Evolutionary conservation across 2,113 vertebrate species (phyloP), one percentile per base, ranked within the genome.

Genomic region (Lathamus discolor): DNA sequence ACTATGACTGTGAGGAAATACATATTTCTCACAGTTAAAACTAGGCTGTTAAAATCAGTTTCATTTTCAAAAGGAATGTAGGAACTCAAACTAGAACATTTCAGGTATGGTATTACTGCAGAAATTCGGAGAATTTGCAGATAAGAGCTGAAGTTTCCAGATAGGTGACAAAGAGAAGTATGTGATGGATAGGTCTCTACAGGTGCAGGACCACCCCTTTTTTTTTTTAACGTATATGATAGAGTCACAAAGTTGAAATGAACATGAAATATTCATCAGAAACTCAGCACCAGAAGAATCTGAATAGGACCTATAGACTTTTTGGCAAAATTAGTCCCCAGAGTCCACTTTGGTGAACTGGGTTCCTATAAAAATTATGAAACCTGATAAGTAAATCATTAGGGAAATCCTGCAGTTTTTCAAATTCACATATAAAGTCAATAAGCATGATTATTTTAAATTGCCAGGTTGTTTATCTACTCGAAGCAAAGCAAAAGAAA

Each of bases 401-500:
- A 54, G 83, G 51, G 78, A 91, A 92, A 97, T 86, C 20, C 64
- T 85, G 55, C 43, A 28, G 55, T 59, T 88, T 92, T 94, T 88
- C 69, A 80, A 49, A 92, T 88, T 83, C 57, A 61, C 57, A 27
- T 27, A 25, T 67, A 93, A 95, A 95, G 68, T 63, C 1, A 0
- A 64, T 86, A 49, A 5, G 11, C 54, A 43, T 89, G 80, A 91
- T 76, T 88, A 67, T 68, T 91, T 93, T 68, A 27, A 90, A 94
- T 80, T 94, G 83, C 54, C 75, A 39, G 77, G 64, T 76, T 95
- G 67, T 70, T 97, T 95, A 84, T 91, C 20, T 82, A 17, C 27
- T 63, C 69, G 23, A 70, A 84, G 48, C 27, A 59, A 83, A 80
- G n/a, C 29, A 80, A 90, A 78, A 83, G 20, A 39, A 75, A 41